Evolutionary conservation across 1,140 invertebrate genomes (phyloP), one percentile per base, ranked within the genome.

Genomic region (Cherax destructor): DNA sequence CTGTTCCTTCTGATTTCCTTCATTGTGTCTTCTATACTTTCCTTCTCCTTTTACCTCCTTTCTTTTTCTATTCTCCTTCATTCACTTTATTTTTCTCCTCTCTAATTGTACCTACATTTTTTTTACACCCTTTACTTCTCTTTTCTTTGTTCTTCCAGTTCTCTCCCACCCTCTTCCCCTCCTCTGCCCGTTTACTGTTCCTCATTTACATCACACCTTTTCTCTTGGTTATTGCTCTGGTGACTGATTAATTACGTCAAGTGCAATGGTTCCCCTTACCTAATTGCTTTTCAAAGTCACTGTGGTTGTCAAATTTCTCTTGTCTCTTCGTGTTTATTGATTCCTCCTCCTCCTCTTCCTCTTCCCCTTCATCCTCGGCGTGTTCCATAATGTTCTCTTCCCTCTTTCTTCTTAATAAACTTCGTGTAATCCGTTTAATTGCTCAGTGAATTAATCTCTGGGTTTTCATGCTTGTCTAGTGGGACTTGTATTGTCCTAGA

Each of bases 321-420:
- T 78, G 30, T 78, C 49, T 50, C 76, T 41, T 49, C 41, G 7
- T 79, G 47, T 49, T 50, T 56, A 50, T 79, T 56, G 47, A 50
- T 50, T 79, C 41, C 77, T 50, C n/a, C 77, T 79, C 24, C 24
- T 41, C 4, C 30, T 69, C 65, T n/a, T 18, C 61, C 65, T 69
- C 18, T 69, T 18, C 18, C 52, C 47, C 52, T 69, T n/a, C 30
- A 41, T 41, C 30, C 30, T 69, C 7, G 61, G 18, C 5, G 13
- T 21, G 21, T 69, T 69, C 18, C 65, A 69, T 69, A 18, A 69
- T 69, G 65, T 69, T 5, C 18, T 69, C 9, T 13, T 79, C 77
- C 47, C 21, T 30, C 77, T 79, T 79, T 79, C 61, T 79, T 21
- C 77, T 50, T 56, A 79, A 56, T 50, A 49, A 50, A 79, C 47